Evolutionary conservation across 2,113 vertebrate species (phyloP).

Genomic region (Delphinapterus leucas): DNA sequence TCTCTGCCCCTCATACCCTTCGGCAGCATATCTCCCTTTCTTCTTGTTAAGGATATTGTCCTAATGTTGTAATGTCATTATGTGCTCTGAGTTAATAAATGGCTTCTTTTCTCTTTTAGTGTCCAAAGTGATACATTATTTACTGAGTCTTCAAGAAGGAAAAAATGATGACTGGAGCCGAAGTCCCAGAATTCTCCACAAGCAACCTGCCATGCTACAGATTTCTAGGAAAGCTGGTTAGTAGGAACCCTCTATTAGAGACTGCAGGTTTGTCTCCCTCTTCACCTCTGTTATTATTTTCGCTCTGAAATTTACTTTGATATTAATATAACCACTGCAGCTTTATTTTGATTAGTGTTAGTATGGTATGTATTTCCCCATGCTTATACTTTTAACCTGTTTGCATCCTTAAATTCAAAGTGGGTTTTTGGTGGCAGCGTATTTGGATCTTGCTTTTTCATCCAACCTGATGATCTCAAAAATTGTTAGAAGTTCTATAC

Average conservation of each 20-base stretch:
- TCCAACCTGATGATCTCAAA: background rate
- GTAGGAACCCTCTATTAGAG: background rate
- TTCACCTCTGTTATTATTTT: background rate
- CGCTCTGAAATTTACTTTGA: background rate
- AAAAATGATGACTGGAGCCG: background rate
- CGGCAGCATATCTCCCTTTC: background rate
- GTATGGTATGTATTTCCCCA: background rate
- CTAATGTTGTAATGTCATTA: background rate
- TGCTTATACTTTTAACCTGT: constrained; percentile 9
- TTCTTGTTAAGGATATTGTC: background rate
- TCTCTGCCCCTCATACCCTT: background rate
- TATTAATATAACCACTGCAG: background rate
- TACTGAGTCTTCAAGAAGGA: background rate
- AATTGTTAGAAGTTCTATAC: background rate
- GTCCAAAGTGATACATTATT: background rate
- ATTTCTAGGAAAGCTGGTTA: constrained; percentile 10
- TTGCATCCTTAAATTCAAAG: constrained; percentile 8
- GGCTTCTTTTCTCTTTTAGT: background rate
- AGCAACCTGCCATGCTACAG: background rate
- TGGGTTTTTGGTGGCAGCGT: background rate
- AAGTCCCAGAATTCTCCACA: background rate
- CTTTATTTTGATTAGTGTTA: constrained; percentile 26
- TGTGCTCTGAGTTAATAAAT: constrained; percentile 1
- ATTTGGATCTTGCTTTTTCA: background rate
- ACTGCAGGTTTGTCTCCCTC: background rate